Evolutionary conservation across 2,888 invertebrate species (phyloP), one percentile per base, ranked within the genome.

Genomic region (Muschampia plurimacula): DNA sequence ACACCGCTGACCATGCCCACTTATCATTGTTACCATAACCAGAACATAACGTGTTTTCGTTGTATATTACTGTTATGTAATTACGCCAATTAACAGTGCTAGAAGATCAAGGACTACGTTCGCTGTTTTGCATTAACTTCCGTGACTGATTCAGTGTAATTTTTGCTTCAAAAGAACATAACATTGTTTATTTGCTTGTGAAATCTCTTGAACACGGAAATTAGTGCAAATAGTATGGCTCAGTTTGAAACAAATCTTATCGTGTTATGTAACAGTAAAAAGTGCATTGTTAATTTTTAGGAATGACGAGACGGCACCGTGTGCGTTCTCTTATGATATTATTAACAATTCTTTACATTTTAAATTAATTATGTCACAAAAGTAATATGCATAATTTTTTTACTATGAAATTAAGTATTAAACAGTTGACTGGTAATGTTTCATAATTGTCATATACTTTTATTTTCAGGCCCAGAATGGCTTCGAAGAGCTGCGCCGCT

Each of bases 401-500:
- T 39, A 44, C 8, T 39, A 39, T 7, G 2, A 0, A 41, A 0
- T 7, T 9, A 7, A 9, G 41, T 9, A 8, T 1, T 41, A 9
- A 41, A 41, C 41, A 9, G 6, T 41, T 41, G 41, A 7, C 41
- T 41, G 41, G 41, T 41, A 41, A 41, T 41, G 41, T 41, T 7
- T 41, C 41, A 9, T 41, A 41, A 41, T 9, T 9, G 41, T 41
- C 41, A n/a, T 82, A 84, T 84, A 80, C 39, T 28, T 62, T 46
- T 65, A 36, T 60, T 96, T 96, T 60, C 95, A 99, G 98, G 98
- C 97, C 75, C 97, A 98, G 91, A 97, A 97, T 90, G 98, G 98
- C 39, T 99, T 99, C 89, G 98, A 99, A 84, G 99, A 99, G 88
- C 95, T 99, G 66, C 96, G 98, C 73, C 96, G 97, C 78, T 98